These are phyloP conservation scores for Phocides pigmalion DNA, from an alignment of 1,140 invertebrate genomes.

Conservation along the genomic window DNA sequence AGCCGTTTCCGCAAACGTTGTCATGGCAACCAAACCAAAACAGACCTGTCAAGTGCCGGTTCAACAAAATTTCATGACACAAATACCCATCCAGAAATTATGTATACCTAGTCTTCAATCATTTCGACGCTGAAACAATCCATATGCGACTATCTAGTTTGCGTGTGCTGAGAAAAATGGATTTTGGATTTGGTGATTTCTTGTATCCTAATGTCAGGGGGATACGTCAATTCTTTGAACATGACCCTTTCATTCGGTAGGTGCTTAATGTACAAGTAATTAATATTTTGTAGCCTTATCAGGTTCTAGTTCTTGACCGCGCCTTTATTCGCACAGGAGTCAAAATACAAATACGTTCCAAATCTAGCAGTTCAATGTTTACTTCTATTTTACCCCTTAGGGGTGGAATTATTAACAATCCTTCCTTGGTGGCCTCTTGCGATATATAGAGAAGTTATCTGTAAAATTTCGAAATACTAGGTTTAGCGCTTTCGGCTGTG, in stretches of 20 bases:
- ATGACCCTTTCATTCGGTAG: constrained; percentile 65
- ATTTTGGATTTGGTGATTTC: constrained; percentile 72
- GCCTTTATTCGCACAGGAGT: too few relatives aligned
- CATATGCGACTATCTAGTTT: constrained; percentile 47
- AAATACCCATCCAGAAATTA: constrained; percentile 58
- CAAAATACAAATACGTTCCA: too few relatives aligned
- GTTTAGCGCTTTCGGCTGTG: too few relatives aligned
- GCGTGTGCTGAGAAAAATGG: constrained; percentile 59
- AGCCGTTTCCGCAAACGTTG: constrained; percentile 61
- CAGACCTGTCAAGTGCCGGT: constrained; percentile 64
- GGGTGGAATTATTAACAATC: too few relatives aligned
- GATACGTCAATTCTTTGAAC: constrained; percentile 61
- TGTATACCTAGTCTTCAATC: constrained; percentile 37
- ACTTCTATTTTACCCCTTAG: too few relatives aligned
- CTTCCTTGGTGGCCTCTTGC: too few relatives aligned
- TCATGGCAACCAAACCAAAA: constrained; percentile 64
- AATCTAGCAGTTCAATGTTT: too few relatives aligned
- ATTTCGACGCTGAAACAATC: constrained; percentile 37
- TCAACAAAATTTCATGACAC: constrained; percentile 54
- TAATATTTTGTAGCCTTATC: constrained; percentile 16
- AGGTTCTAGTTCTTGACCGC: too few relatives aligned
- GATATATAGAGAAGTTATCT: too few relatives aligned
- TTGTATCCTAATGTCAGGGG: constrained; percentile 66
- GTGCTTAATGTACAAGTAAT: constrained; percentile 38
- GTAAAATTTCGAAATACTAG: too few relatives aligned